phyloP scores from a whole-genome alignment of 2,888 invertebrate species.

The Dryadula phaetusa region DNA sequence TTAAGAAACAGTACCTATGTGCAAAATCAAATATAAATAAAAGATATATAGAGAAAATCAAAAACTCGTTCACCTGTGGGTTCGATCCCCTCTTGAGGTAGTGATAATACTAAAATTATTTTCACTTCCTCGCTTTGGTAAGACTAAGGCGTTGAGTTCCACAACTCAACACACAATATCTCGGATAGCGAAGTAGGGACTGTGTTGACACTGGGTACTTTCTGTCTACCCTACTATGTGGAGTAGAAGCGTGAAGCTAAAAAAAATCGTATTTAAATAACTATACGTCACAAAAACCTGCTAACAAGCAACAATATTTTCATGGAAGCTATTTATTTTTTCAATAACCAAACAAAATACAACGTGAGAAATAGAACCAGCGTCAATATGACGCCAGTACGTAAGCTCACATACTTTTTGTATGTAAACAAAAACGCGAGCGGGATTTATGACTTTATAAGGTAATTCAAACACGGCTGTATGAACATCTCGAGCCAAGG shows the following conservation, averaged over 20 bases:
- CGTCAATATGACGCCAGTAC: slow-evolving; percentile 2
- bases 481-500: slow-evolving; percentile 19
- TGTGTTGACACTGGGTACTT: no score
- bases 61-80: no score
- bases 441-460: slow-evolving; percentile 25
- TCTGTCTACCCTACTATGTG: no score
- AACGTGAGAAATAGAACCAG: background rate
- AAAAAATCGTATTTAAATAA: background rate
- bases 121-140: no score
- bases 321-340: background rate
- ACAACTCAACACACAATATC: no score
- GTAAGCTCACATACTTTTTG: slow-evolving; percentile 11
- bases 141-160: no score
- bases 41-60: no score
- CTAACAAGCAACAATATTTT: background rate
- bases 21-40: background rate
- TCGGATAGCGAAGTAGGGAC: no score
- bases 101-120: no score
- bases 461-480: slow-evolving; percentile 26
- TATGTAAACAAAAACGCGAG: slow-evolving; percentile 22
- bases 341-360: slow-evolving; percentile 1
- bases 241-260: no score
- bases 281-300: background rate
- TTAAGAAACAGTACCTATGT: no score
- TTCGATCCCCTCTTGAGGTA: no score